These are phyloP conservation scores for Drosophila planitibia DNA, from an alignment of 2,888 invertebrate species.

Conservation along the genomic window DNA sequence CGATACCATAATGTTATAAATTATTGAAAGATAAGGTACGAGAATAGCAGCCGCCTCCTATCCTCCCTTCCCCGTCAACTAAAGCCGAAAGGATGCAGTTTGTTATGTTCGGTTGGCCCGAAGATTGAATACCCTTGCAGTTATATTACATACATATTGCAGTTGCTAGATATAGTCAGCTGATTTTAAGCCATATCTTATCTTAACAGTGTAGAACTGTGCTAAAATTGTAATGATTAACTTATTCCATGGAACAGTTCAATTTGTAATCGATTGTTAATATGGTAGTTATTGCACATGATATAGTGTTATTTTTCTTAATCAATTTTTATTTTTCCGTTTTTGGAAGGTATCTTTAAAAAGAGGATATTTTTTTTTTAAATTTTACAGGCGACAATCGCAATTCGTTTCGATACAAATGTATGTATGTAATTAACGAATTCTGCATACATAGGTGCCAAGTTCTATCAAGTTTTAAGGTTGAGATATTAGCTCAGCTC, in stretches of 20 bases:
- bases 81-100: not conserved
- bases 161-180: constrained; percentile 4
- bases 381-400: not conserved
- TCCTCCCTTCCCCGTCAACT: not conserved
- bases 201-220: not conserved
- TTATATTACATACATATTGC: constrained; percentile 5
- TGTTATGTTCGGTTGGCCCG: constrained; percentile 5
- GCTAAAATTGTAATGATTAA: not conserved
- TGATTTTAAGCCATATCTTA: constrained; percentile 7
- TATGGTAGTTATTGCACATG: not conserved
- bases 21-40: constrained; percentile 39
- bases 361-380: not conserved
- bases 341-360: constrained; percentile 1
- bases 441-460: not conserved
- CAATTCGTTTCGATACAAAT: not conserved
- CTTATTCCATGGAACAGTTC: not conserved
- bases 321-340: not conserved
- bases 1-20: constrained; percentile 55
- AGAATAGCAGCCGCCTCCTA: not conserved
- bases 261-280: not conserved
- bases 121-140: constrained; percentile 15
- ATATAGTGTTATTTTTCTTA: not conserved
- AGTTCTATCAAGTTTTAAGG: constrained; percentile 2
- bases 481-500: constrained; percentile 10
- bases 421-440: not conserved